phyloP scores from a whole-genome alignment of 2,113 vertebrate genomes.

The Carassius gibelio region DNA sequence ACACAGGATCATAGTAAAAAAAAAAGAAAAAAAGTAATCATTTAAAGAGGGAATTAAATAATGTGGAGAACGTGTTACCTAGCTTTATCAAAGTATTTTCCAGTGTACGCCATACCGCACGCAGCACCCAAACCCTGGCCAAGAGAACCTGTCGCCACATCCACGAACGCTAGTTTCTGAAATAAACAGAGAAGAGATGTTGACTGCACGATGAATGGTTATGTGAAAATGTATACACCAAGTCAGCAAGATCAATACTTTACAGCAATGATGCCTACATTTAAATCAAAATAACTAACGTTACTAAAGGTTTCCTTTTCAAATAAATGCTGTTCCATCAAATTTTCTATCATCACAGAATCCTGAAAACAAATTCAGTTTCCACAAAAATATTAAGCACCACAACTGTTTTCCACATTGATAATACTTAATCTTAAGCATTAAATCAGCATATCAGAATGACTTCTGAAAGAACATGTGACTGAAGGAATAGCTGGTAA shows the following conservation, averaged over 20 bases:
- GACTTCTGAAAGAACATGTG: background rate
- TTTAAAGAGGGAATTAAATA: background rate
- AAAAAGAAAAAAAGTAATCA: background rate
- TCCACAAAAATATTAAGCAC: background rate
- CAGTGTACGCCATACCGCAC: slow-evolving; percentile 89
- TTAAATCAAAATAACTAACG: background rate
- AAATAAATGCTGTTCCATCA: background rate
- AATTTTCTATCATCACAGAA: background rate
- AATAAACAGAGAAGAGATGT: background rate
- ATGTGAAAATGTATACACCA: background rate
- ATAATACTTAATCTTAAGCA: background rate
- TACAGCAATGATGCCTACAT: background rate
- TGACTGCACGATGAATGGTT: background rate
- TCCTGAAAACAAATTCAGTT: background rate
- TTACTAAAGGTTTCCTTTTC: background rate
- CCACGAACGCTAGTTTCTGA: slow-evolving; percentile 84
- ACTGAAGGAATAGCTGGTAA: background rate
- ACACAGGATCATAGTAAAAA: background rate
- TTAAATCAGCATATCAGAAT: background rate
- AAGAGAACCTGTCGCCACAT: slow-evolving; percentile 82
- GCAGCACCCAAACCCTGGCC: slow-evolving; percentile 85
- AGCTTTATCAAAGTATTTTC: slow-evolving; percentile 86
- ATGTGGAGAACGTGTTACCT: slow-evolving; percentile 65
- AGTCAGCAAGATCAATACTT: background rate
- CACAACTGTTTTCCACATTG: background rate